Conservation (phyloP, 1,140 invertebrate genomes). For the Pseudomyrmex flavicornis region DNA sequence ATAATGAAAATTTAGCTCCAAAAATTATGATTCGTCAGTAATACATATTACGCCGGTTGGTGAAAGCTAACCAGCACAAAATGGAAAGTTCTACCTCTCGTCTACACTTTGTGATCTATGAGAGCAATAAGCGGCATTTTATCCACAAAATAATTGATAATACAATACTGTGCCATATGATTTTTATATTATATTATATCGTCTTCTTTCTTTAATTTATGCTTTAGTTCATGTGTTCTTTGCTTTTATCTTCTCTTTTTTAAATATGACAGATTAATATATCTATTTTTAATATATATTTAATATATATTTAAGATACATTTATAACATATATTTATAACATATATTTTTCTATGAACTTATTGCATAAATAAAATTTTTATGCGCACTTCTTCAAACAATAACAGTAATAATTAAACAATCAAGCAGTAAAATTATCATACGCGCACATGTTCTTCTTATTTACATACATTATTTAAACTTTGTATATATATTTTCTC, state of each 20-base stretch:
- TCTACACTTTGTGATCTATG: neutral
- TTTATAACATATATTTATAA: neutral
- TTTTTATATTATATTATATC: neutral
- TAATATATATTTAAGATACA: neutral
- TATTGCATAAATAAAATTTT: neutral
- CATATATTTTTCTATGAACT: neutral
- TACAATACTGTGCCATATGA: too few relatives aligned
- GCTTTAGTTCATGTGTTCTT: too few relatives aligned
- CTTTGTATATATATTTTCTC: too few relatives aligned
- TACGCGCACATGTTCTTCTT: too few relatives aligned
- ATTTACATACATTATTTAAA: too few relatives aligned
- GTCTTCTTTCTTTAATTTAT: neutral
- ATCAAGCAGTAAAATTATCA: too few relatives aligned
- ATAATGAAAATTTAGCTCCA: too few relatives aligned
- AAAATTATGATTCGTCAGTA: too few relatives aligned
- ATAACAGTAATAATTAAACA: too few relatives aligned
- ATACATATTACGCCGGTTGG: neutral
- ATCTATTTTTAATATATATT: neutral
- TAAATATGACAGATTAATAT: neutral
- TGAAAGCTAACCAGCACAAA: slow-evolving; percentile 13
- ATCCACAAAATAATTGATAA: too few relatives aligned
- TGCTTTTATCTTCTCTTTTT: neutral
- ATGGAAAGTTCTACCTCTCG: slow-evolving; percentile 33
- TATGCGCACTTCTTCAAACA: neutral
- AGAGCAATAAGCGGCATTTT: neutral